Evolutionary conservation across 2,113 vertebrate genomes (phyloP), one percentile per base, ranked within the genome.

Genomic region (Phyllostomus hastatus): DNA sequence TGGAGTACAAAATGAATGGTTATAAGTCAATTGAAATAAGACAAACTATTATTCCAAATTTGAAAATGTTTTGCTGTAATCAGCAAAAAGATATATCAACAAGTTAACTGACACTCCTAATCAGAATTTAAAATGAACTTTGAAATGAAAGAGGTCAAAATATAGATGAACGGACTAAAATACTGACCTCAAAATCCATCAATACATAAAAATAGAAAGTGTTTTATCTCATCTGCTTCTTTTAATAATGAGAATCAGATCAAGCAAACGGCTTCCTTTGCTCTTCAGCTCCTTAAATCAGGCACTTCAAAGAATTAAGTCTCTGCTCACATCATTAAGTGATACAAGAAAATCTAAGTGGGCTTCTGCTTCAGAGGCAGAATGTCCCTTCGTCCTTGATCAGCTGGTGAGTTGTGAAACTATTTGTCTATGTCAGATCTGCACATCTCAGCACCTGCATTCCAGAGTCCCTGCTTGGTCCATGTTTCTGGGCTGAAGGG

Each of bases 361-460:
- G 96, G 90, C 96, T 97, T 97, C 95, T 86, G 92, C 97, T 98
- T 98, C 95, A 88, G 97, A 97, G 97, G 97, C 96, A 96, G 72
- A 90, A 73, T 83, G 99, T 99, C 99, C 98, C 98, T 99, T 99
- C 98, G 99, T 99, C 99, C 99, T 99, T 99, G 99, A 98, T 98
- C 96, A 2, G 96, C 96, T 98, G 98, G 97, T 97, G 97, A 96
- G 97, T 98, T 97, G 98, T 97, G 70, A 96, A 96, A 98, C 98
- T 98, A 99, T 99, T 99, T 99, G 98, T 99, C 99, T 99, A 97
- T 99, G 99, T 99, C 99, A 99, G 97, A 97, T 75, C 93, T 61
- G 43, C 97, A 96, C 97, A 97, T 98, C 98, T 98, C 96, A 98
- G 98, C 97, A 98, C 96, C 98, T 97, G 98, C 96, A 97, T 97